A percentile compares a stretch with the other conserved stretches of the same genome.
Conservation (phyloP, 2,113 vertebrate genomes). For the Amphilophus citrinellus region DNA sequence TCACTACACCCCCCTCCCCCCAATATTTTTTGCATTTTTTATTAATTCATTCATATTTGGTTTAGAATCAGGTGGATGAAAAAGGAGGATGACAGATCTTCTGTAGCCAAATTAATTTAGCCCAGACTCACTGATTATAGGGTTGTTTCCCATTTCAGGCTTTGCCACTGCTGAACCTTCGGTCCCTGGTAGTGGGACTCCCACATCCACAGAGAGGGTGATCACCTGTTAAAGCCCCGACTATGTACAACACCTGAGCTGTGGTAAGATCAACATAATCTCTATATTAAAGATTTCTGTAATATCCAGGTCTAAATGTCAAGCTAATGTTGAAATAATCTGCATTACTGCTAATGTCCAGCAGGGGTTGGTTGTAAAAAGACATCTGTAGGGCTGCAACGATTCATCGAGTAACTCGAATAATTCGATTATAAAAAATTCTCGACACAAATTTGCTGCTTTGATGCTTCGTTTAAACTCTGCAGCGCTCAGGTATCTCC, state of each 20-base stretch:
- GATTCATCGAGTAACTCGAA: no score
- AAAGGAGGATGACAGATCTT: not conserved
- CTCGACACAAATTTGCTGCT: no score
- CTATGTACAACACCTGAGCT: not conserved
- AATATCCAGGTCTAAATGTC: not conserved
- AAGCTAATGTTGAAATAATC: not conserved
- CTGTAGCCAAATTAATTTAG: rapidly evolving
- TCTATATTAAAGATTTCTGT: not conserved
- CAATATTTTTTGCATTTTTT: not conserved
- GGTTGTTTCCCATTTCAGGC: not conserved
- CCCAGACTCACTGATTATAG: not conserved
- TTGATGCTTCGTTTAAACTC: no score
- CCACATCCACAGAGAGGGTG: not conserved
- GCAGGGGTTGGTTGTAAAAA: not conserved
- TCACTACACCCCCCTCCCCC: not conserved
- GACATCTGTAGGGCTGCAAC: rapidly evolving
- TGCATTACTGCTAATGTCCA: not conserved
- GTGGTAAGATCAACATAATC: slow-evolving; percentile 1
- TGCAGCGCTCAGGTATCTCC: no score
- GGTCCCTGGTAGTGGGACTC: rapidly evolving
- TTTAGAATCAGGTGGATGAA: not conserved
- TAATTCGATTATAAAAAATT: no score
- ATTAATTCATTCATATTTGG: not conserved
- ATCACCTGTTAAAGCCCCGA: not conserved
- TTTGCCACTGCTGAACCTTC: not conserved